These are phyloP conservation scores for Leucophenga montana DNA, from an alignment of 2,888 invertebrate species.

Conservation along the genomic window DNA sequence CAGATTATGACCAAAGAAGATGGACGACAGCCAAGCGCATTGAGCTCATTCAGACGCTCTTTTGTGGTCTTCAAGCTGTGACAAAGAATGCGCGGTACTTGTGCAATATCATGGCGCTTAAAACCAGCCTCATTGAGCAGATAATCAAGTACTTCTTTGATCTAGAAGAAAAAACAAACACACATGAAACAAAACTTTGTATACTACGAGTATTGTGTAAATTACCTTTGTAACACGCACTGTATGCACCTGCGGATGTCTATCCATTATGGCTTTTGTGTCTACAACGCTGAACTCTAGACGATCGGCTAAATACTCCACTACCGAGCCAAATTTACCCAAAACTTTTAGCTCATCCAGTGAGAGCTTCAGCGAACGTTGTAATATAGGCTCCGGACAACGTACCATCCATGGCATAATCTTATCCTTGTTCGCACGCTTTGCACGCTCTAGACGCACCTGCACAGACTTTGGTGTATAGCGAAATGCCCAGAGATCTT, in stretches of 20 bases:
- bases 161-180: constrained; percentile 64
- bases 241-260: constrained; percentile 75
- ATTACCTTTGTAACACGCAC: constrained; percentile 76
- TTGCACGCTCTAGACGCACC: constrained; percentile 74
- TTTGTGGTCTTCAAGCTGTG: constrained; percentile 76
- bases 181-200: too few relatives aligned
- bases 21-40: constrained; percentile 73
- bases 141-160: constrained; percentile 77
- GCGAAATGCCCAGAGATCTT: constrained; percentile 79
- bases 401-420: constrained; percentile 81
- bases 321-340: constrained; percentile 74
- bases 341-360: constrained; percentile 73
- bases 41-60: constrained; percentile 74
- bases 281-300: constrained; percentile 73
- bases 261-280: constrained; percentile 75
- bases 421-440: constrained; percentile 74
- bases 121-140: constrained; percentile 75
- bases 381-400: constrained; percentile 76
- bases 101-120: constrained; percentile 75
- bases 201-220: too few relatives aligned
- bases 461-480: constrained; percentile 76
- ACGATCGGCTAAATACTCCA: constrained; percentile 76
- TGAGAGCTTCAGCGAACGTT: constrained; percentile 72
- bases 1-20: constrained; percentile 76
- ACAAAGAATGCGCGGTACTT: constrained; percentile 75